Percentiles rank a stretch among this genome's conserved stretches.
Conservation (phyloP, 2,888 invertebrate genomes). For the Rhingia campestris region DNA sequence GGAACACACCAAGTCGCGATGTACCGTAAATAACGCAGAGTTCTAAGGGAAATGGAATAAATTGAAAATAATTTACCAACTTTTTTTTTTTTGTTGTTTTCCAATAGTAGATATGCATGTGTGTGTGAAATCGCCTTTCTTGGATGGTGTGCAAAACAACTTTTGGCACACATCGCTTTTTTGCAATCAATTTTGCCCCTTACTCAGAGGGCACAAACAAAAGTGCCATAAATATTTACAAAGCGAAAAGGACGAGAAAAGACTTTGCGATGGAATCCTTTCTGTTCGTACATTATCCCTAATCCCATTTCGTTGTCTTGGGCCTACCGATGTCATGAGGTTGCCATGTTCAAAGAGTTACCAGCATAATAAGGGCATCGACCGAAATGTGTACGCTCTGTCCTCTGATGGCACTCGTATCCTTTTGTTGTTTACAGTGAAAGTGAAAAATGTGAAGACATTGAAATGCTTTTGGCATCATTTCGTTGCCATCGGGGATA, state of each 20-base stretch:
- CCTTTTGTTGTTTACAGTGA: neutral
- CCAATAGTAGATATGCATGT: neutral
- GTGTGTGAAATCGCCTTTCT: slow-evolving; percentile 51
- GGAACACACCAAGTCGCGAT: slow-evolving; percentile 4
- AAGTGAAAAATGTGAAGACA: slow-evolving; percentile 17
- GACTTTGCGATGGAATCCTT: slow-evolving; percentile 23
- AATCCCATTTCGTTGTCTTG: slow-evolving; percentile 35
- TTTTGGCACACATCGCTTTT: slow-evolving; percentile 56
- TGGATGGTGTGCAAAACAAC: slow-evolving; percentile 50
- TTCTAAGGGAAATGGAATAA: slow-evolving; percentile 50
- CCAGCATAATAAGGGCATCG: slow-evolving; percentile 14
- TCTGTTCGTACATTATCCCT: slow-evolving; percentile 49
- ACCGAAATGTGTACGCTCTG: slow-evolving; percentile 1
- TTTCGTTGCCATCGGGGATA: slow-evolving; percentile 22
- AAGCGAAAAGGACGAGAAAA: neutral
- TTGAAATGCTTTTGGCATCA: slow-evolving; percentile 14
- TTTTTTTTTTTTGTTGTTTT: slow-evolving; percentile 4
- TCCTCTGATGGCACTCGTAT: neutral
- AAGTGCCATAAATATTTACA: slow-evolving; percentile 30
- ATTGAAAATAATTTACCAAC: slow-evolving; percentile 52
- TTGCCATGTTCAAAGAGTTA: slow-evolving; percentile 44
- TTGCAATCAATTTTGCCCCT: slow-evolving; percentile 30
- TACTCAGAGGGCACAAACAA: slow-evolving; percentile 24
- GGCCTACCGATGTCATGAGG: slow-evolving; percentile 39
- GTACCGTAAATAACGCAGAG: slow-evolving; percentile 47